phyloP scores from a whole-genome alignment of 2,888 invertebrate species.

The Drosophila acutilabella region DNA sequence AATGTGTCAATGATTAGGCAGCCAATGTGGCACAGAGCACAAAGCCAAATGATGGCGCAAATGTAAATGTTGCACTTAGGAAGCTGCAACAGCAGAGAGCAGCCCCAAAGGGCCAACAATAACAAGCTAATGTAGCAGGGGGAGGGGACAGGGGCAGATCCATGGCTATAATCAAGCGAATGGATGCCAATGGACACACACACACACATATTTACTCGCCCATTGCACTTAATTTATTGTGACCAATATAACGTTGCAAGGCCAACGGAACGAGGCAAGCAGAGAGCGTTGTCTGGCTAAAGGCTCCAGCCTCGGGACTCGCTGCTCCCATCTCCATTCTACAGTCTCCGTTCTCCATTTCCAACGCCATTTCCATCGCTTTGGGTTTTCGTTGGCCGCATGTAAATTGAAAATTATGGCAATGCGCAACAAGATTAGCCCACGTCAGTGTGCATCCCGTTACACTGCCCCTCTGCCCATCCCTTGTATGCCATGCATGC shows the following conservation, averaged over 20 bases:
- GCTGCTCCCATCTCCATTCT: not conserved
- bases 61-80: conserved; percentile 72
- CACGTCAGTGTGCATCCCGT: conserved; percentile 47
- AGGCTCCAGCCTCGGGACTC: conserved; percentile 1
- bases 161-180: conserved; percentile 69
- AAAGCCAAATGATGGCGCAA: conserved; percentile 61
- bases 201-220: conserved; percentile 30
- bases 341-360: not conserved
- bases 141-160: conserved; percentile 3
- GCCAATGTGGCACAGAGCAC: conserved; percentile 33
- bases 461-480: not conserved
- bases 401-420: conserved; percentile 80
- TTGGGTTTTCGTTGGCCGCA: conserved; percentile 51
- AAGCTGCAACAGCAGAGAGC: conserved; percentile 16
- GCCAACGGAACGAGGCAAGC: not conserved
- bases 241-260: conserved; percentile 52
- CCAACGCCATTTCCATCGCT: conserved; percentile 7
- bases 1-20: conserved; percentile 78
- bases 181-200: conserved; percentile 54
- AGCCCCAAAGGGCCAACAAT: conserved; percentile 46
- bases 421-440: conserved; percentile 80
- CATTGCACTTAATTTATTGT: conserved; percentile 66
- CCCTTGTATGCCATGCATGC: not conserved
- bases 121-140: conserved; percentile 66
- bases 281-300: conserved; percentile 1